Percentiles rank a stretch among this genome's conserved stretches.
Evolutionary conservation across 92 coral and sea anemone species (phyloP).

Genomic region (Parazoanthus atlanticus): DNA sequence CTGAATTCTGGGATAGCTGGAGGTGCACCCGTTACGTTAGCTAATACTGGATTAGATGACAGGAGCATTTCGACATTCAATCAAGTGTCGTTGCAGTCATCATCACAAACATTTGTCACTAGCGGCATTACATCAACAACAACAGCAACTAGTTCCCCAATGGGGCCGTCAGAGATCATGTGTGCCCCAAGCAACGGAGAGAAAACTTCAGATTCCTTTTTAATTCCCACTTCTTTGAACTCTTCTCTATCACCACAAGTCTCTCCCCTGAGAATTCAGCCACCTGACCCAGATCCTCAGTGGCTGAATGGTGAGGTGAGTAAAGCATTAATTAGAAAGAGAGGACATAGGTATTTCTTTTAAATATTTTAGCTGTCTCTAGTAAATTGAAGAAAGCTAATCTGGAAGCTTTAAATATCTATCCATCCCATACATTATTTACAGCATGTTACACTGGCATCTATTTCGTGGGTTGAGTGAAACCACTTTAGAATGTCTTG

Average conservation of each 20-base stretch:
- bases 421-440: too few species aligned
- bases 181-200: slow-evolving; percentile 34
- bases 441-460: too few species aligned
- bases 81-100: slow-evolving; percentile 10
- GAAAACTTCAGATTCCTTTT: slow-evolving; percentile 7
- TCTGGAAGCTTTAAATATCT: not conserved
- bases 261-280: slow-evolving; percentile 53
- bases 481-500: too few species aligned
- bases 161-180: slow-evolving; percentile 29
- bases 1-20: slow-evolving; percentile 77
- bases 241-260: slow-evolving; percentile 52
- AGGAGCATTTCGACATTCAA: not conserved
- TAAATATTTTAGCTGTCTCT: not conserved
- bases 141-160: slow-evolving; percentile 1
- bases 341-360: not conserved
- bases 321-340: not conserved
- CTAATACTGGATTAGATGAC: slow-evolving; percentile 57
- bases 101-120: slow-evolving; percentile 18
- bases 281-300: slow-evolving; percentile 55
- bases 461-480: too few species aligned
- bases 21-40: slow-evolving; percentile 44
- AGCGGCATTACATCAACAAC: not conserved
- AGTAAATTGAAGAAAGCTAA: not conserved
- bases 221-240: slow-evolving; percentile 25
- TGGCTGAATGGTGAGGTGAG: slow-evolving; percentile 91